A percentile compares a stretch with the other conserved stretches of the same genome.
Conservation (phyloP, 2,113 vertebrate species). For the Eubucco bourcierii region DNA sequence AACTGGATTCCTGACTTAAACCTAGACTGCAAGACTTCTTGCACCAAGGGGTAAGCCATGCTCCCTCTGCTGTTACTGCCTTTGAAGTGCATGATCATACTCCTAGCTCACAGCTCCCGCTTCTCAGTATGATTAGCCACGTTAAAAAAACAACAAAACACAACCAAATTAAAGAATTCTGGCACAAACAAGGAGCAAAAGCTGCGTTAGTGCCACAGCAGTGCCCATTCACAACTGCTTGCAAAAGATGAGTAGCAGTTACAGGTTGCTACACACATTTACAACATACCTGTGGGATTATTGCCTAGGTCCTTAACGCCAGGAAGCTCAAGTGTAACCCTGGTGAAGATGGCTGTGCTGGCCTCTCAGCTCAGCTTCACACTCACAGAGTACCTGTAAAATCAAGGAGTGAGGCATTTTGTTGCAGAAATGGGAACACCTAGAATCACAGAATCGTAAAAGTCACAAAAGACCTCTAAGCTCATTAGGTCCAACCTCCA, state of each 20-base stretch:
- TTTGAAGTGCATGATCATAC: neutral
- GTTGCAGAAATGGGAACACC: neutral
- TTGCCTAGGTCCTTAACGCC: neutral
- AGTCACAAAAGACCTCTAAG: too few relatives aligned
- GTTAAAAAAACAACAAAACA: neutral
- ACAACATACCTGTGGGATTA: neutral
- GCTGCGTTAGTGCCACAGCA: neutral
- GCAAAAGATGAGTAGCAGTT: neutral
- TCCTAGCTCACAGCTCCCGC: neutral
- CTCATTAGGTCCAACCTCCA: too few relatives aligned
- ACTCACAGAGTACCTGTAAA: neutral
- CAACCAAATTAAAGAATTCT: neutral
- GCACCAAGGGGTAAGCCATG: neutral
- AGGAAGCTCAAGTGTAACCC: neutral
- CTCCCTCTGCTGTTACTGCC: conserved; percentile 47
- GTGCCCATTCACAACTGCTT: neutral
- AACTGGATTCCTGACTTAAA: neutral
- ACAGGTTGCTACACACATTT: neutral
- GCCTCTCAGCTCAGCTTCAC: neutral
- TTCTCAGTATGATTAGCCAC: neutral
- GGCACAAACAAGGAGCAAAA: neutral
- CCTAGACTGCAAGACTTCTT: neutral
- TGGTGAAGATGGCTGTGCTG: neutral
- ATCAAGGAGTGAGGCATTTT: neutral
- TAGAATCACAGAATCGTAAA: too few relatives aligned